phyloP scores from a whole-genome alignment of 2,113 vertebrate genomes.

The Cyanoramphus novaezelandiae region DNA sequence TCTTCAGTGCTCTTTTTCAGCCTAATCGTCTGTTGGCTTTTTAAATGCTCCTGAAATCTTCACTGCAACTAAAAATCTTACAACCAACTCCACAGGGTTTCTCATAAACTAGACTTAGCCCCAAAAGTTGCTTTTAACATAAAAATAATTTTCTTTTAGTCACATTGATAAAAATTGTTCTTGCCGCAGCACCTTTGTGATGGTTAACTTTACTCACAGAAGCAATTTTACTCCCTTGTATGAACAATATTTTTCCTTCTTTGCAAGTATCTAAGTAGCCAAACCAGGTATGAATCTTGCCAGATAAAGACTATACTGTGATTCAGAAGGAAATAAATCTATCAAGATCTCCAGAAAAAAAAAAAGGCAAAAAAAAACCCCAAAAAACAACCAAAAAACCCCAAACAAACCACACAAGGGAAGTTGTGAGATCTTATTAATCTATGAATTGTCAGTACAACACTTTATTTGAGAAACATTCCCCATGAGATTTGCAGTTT shows the following conservation, averaged over 20 bases:
- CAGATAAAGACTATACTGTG: background rate
- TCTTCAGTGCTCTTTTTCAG: background rate
- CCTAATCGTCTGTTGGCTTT: background rate
- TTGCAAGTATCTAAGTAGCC: background rate
- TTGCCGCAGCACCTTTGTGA: background rate
- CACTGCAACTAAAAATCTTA: background rate
- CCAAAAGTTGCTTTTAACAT: background rate
- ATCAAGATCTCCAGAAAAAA: background rate
- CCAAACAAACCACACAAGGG: accelerated
- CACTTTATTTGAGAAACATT: background rate
- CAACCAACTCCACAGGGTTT: background rate
- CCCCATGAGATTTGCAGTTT: conserved; percentile 36
- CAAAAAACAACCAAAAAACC: too few relatives aligned
- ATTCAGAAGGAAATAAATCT: background rate
- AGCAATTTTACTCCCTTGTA: background rate
- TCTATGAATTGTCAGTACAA: background rate
- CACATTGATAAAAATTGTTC: background rate
- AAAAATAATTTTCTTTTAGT: background rate
- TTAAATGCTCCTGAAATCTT: background rate
- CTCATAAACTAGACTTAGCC: background rate
- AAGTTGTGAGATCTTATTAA: background rate
- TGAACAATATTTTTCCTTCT: background rate
- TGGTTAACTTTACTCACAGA: background rate
- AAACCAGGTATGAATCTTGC: background rate
- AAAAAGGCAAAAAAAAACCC: background rate